phyloP scores from a whole-genome alignment of 2,113 vertebrate genomes.

The Smithornis capensis region DNA sequence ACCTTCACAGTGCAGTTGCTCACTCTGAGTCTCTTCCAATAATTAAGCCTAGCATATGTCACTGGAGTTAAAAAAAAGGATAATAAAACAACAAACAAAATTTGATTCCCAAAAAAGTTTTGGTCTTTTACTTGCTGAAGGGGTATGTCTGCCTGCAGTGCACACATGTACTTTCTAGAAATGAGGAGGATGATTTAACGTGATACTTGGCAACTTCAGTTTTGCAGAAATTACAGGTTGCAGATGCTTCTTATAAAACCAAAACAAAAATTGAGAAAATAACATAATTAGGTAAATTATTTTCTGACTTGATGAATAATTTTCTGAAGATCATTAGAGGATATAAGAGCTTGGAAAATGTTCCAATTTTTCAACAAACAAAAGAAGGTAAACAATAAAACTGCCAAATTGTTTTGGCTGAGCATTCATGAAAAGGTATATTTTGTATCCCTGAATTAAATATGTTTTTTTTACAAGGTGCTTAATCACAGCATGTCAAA shows the following conservation, averaged over 20 bases:
- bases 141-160: neutral
- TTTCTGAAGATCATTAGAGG: constrained; percentile 12
- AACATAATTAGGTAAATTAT: constrained; percentile 47
- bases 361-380: neutral
- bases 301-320: constrained; percentile 52
- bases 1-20: constrained; percentile 59
- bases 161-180: neutral
- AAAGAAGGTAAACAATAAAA: constrained; percentile 25
- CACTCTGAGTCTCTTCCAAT: constrained; percentile 60
- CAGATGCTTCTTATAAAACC: constrained; percentile 23
- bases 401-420: constrained; percentile 1
- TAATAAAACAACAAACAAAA: constrained; percentile 28
- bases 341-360: neutral
- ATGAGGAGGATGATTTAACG: neutral
- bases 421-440: constrained; percentile 4
- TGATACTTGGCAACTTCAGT: neutral
- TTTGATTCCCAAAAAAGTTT: constrained; percentile 5
- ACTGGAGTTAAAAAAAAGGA: neutral
- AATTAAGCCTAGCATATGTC: constrained; percentile 62
- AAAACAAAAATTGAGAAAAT: constrained; percentile 13
- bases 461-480: neutral
- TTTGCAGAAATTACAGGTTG: constrained; percentile 36
- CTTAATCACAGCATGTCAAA: neutral
- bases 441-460: constrained; percentile 22
- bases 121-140: neutral